Evolutionary conservation across 2,888 invertebrate genomes (phyloP).

Genomic region (Odontocerum albicorne): DNA sequence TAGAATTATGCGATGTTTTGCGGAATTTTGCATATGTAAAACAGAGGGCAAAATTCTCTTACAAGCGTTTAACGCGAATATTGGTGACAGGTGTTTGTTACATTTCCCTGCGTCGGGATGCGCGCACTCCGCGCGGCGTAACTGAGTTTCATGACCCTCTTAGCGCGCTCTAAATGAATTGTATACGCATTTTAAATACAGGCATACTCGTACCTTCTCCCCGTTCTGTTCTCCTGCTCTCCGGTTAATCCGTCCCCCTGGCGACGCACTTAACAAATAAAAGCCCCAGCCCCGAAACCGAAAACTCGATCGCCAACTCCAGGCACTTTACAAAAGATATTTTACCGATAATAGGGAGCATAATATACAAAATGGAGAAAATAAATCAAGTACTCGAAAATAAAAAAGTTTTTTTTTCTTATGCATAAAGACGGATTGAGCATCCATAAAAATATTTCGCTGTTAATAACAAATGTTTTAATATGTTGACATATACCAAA

Average conservation of each 20-base stretch:
- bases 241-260: constrained; percentile 22
- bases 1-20: constrained; percentile 3
- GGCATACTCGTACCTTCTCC: constrained; percentile 5
- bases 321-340: background rate
- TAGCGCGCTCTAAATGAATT: constrained; percentile 30
- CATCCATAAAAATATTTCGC: too few species aligned
- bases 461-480: too few species aligned
- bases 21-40: constrained; percentile 16
- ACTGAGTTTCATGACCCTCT: constrained; percentile 26
- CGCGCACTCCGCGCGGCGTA: constrained; percentile 4
- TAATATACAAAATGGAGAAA: too few species aligned
- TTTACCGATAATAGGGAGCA: too few species aligned
- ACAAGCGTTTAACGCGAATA: constrained; percentile 4
- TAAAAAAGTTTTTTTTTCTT: too few species aligned
- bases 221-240: constrained; percentile 6
- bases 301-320: background rate
- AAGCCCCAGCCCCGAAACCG: constrained; percentile 4
- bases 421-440: too few species aligned
- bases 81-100: constrained; percentile 24
- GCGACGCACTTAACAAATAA: constrained; percentile 25
- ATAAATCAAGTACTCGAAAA: too few species aligned
- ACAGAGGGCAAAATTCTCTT: background rate
- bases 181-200: constrained; percentile 33
- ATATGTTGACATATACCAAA: too few species aligned
- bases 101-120: constrained; percentile 5